Evolutionary conservation across 2,113 vertebrate genomes (phyloP).

Genomic region (Pao palembangensis): DNA sequence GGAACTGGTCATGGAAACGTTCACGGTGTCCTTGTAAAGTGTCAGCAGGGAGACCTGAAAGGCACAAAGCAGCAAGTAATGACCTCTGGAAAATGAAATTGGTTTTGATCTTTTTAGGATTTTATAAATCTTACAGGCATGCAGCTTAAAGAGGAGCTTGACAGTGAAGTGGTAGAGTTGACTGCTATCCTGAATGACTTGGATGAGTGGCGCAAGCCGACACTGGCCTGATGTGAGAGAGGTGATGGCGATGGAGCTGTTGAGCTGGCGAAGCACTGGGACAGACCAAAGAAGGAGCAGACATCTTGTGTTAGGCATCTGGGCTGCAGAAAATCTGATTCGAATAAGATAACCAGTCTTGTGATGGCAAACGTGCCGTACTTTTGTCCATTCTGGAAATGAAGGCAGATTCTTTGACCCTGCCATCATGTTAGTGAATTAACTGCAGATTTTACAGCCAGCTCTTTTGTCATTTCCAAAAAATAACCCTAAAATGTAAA

Average conservation of each 20-base stretch:
- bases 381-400: not conserved
- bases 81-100: not conserved
- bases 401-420: too few species aligned
- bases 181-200: constrained; percentile 96
- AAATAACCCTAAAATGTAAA: not conserved
- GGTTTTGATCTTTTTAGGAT: not conserved
- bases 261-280: constrained; percentile 91
- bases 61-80: not conserved
- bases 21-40: constrained; percentile 95
- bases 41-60: constrained; percentile 87
- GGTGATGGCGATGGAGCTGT: constrained; percentile 90
- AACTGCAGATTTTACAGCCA: not conserved
- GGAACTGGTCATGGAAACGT: constrained; percentile 95
- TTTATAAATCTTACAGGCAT: constrained; percentile 82
- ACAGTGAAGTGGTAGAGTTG: constrained; percentile 96
- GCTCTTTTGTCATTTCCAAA: not conserved
- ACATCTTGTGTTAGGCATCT: not conserved
- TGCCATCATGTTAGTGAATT: not conserved
- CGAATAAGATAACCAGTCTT: not conserved
- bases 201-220: constrained; percentile 92
- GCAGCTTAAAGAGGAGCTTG: constrained; percentile 95
- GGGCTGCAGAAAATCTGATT: too few species aligned
- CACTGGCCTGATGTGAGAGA: constrained; percentile 94
- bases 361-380: not conserved
- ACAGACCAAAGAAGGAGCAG: not conserved